Evolutionary conservation across 2,113 vertebrate species (phyloP), one percentile per base, ranked within the genome.

Genomic region (Xiphophorus hellerii): DNA sequence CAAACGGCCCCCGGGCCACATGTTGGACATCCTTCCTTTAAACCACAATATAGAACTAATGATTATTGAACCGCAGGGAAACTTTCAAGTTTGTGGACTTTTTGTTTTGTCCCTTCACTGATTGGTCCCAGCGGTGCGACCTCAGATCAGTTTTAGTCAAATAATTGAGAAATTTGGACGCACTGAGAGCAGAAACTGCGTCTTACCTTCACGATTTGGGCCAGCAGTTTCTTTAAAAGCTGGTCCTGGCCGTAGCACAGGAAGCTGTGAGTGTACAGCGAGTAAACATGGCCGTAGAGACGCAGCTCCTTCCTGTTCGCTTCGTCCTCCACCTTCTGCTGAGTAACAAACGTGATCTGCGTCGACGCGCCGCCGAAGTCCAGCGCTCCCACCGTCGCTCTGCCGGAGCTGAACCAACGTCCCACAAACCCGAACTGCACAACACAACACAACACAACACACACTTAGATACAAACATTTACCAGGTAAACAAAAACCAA

Each of bases 331-430:
- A 95, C 87, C 0, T 5, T 37, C 1, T 94, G 89, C 48, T 64
- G 63, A 0, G 94, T 97, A 74, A 93, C 94, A 63, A 98, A 99
- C 17, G 97, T 98, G 86, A 99, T 98, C 92, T 99, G 98, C 0
- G 98, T 99, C 51, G 98, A 99, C 0, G 98, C 97, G 0, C 98
- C 98, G 0, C 98, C 98, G 0, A 98, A 95, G 92, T 99, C 98
- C 86, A 99, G 95, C 27, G 98, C 97, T 2, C 98, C 98, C 71
- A 98, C 76, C 0, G 97, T 98, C 17, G 88, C 90, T 81, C 92
- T 96, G 81, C 90, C 89, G 0, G 97, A 92, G 68, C 82, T 94
- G 31, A 97, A 83, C 98, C 98, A 99, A 17, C 42, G 95, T 28
- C 97, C 98, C 0, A 96, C 92, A 92, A 97, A 98, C 58, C 95